Base-by-base conservation (phyloP, 2,113 vertebrate species). In the Parus major region DNA sequence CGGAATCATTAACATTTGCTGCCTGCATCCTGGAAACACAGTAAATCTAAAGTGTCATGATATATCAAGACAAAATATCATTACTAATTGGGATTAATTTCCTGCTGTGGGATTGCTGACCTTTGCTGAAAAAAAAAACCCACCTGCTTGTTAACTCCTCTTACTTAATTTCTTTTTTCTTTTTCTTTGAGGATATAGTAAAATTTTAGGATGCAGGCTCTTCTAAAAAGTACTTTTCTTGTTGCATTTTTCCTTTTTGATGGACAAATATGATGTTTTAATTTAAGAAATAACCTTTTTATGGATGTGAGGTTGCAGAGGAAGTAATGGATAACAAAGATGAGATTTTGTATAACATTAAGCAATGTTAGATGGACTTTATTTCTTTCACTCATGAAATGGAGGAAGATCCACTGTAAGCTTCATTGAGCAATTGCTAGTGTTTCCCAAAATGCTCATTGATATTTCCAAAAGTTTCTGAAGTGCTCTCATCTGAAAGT, bases 61-160 rank as follows among this genome's bases (percentile, higher is more conserved):
- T 98, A 96, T 98, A 98, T 97, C 96, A 97, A 97, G 98, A 97
- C 97, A 98, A 98, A 98, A 98, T 98, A 98, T 98, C 98, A 98
- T 98, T 97, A 97, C 97, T 98, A 98, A 98, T 98, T 98, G 98
- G 98, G 98, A 98, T 98, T 98, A 98, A 98, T 98, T 98, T 97
- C 97, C 95, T 98, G 95, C 97, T 95, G 95, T 96, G 97, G 98
- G 97, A 98, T 97, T 98, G 96, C 92, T 87, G 94, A 97, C 97
- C 96, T 97, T 97, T 98, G 94, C 93, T 96, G 94, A 93, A 96
- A 97, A 96, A 95, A 92, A 97, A 98, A 96, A 79, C 36, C 36
- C 77, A 78, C 29, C 93, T 97, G 76, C 96, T 98, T 7, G 11
- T 98, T 98, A 98, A 95, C 87, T 95, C 90, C 91, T 96, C 72